phyloP scores from a whole-genome alignment of 2,888 invertebrate genomes.

The Campoplex nolae region DNA sequence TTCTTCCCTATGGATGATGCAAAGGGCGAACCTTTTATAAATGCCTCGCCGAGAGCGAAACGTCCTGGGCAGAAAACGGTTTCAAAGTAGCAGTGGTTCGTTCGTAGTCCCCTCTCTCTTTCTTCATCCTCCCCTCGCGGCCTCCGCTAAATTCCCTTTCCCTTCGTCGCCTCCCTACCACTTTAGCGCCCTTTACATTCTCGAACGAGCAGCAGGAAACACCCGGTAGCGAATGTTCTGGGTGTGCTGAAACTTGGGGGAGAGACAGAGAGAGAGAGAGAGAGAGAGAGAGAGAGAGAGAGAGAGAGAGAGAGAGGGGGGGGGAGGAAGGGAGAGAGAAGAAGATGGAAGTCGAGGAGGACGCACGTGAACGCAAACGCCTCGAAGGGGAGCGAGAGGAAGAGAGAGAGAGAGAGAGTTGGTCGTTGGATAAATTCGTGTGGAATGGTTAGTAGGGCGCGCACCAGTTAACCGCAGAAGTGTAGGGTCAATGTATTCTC shows the following conservation, averaged over 20 bases:
- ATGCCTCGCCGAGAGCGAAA: conserved; percentile 10
- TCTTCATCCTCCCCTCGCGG: neutral
- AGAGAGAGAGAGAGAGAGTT: neutral
- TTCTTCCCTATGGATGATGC: conserved; percentile 26
- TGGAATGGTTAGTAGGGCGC: conserved; percentile 80
- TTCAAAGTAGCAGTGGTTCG: conserved; percentile 38
- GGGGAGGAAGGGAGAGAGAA: neutral
- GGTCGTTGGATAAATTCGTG: conserved; percentile 67
- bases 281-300: neutral
- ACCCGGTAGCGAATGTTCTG: conserved; percentile 61
- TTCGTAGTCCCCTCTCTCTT: neutral
- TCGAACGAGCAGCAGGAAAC: conserved; percentile 62
- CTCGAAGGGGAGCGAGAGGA: conserved; percentile 1
- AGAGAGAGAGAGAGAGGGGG: neutral
- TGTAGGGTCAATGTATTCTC: conserved; percentile 78
- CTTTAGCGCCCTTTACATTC: conserved; percentile 49
- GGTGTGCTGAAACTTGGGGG: conserved; percentile 24
- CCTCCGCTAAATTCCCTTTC: neutral
- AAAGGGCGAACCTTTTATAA: conserved; percentile 13
- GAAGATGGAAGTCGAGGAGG: neutral
- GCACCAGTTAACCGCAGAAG: conserved; percentile 76
- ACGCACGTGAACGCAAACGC: neutral
- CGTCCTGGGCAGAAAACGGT: conserved; percentile 29
- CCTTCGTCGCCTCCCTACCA: conserved; percentile 26
- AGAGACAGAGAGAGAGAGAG: neutral